Evolutionary conservation across 2,888 invertebrate genomes (phyloP), one percentile per base, ranked within the genome.

Genomic region (Melanargia galathea): DNA sequence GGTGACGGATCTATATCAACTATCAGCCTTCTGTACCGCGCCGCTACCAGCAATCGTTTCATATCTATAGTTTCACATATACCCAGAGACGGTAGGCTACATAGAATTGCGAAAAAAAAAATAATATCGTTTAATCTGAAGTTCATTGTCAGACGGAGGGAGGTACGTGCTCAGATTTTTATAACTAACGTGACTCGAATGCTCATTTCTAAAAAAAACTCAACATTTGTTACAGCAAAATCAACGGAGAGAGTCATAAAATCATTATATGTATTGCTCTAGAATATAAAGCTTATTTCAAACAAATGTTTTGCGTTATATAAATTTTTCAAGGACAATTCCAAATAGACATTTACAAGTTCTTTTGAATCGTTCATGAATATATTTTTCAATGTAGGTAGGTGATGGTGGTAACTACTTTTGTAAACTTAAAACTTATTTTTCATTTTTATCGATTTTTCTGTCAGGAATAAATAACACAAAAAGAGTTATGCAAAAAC

Each of bases 141-240:
- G 51, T 33, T 51, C 51, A 33, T 51, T 33, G 30, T 51, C 30
- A 45, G 30, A 51, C 51, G 51, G 10, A 18, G 33, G 30, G 51
- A 51, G 30, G 51, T 51, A 51, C 51, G 30, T 51, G 51, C 16
- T 33, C 18, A 10, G 33, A 18, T 51, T 30, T 51, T 51, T 33
- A 18, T 11, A 18, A 33, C 8, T 8, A 16, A 51, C 30, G 30
- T 51, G 49, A 49, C 49, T 26, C 0, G 49, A 49, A 49, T 43
- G 18, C 2, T 18, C 43, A 8, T 38, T 38, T 38, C 1, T 18
- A 8, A 43, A 18, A 43, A 8, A 7, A 43, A 16, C 2, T 16
- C n/a, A 10, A 48, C 13, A 24, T 22, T 49, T 26, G 26, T 26
- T 26, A 48, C 24, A 24, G 24, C n/a, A 24, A 13, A 48, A 48